These are phyloP conservation scores for Xenentodon cancila DNA, from an alignment of 2,797 vertebrate species.

Conservation along the genomic window DNA sequence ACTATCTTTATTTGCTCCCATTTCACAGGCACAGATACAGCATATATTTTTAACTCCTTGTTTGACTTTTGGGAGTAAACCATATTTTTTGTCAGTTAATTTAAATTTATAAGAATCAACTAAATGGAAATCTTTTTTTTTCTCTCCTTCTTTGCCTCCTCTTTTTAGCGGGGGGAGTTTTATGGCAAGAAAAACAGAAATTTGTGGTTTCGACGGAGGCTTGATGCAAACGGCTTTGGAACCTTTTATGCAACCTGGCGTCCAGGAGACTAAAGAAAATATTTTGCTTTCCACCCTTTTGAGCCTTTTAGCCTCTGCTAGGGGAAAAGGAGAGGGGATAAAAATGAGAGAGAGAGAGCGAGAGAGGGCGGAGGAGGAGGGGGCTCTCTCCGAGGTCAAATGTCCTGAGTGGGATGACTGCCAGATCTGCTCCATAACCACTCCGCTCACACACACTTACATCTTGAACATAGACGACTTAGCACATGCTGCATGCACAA, in stretches of 20 bases:
- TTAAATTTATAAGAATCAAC: constrained; percentile 95
- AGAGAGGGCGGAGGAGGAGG: constrained; percentile 69
- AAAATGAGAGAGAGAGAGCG: constrained; percentile 49
- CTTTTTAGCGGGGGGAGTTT: constrained; percentile 81
- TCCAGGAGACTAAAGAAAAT: constrained; percentile 98
- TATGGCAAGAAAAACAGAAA: constrained; percentile 95
- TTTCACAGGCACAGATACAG: constrained; percentile 35
- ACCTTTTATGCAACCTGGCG: constrained; percentile 98
- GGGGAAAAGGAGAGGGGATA: constrained; percentile 79
- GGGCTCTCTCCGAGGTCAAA: constrained; percentile 81
- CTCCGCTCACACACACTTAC: constrained; percentile 53
- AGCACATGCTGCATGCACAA: constrained; percentile 1
- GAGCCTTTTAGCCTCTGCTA: constrained; percentile 90
- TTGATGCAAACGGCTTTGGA: constrained; percentile 97
- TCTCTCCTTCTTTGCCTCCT: constrained; percentile 38
- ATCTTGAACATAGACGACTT: constrained; percentile 52
- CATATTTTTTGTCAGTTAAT: constrained; percentile 86
- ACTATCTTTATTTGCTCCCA: constrained; percentile 32
- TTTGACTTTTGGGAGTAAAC: constrained; percentile 87
- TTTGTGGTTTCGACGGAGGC: constrained; percentile 93
- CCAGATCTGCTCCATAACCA: constrained; percentile 78
- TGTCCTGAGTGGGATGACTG: constrained; percentile 81
- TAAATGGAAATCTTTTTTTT: constrained; percentile 91
- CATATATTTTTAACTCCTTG: constrained; percentile 69
- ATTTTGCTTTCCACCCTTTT: constrained; percentile 99